These are phyloP conservation scores for Mus musculus DNA, from an alignment of 2,113 vertebrate genomes.

Conservation along the genomic window GRCm39 chr12:33060001-33060500, in stretches of 20 bases:
- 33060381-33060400: neutral
- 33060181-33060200: rapidly evolving
- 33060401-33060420: neutral
- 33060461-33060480: neutral
- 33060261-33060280: conserved; percentile 1
- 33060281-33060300: neutral
- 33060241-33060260: conserved; percentile 53
- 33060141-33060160: neutral
- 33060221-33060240: neutral
- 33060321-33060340: neutral
- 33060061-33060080: neutral
- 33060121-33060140: neutral
- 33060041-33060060: neutral
- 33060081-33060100: neutral
- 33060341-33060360: neutral
- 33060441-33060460: neutral
- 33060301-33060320: neutral
- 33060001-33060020: neutral
- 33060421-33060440: neutral
- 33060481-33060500: neutral
- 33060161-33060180: neutral
- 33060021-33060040: neutral
- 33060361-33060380: neutral
- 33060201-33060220: neutral
- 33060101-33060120: neutral